Percentiles rank a stretch among this genome's conserved stretches.
Conservation (phyloP, 2,888 invertebrate species). For the Leistus spinibarbis region DNA sequence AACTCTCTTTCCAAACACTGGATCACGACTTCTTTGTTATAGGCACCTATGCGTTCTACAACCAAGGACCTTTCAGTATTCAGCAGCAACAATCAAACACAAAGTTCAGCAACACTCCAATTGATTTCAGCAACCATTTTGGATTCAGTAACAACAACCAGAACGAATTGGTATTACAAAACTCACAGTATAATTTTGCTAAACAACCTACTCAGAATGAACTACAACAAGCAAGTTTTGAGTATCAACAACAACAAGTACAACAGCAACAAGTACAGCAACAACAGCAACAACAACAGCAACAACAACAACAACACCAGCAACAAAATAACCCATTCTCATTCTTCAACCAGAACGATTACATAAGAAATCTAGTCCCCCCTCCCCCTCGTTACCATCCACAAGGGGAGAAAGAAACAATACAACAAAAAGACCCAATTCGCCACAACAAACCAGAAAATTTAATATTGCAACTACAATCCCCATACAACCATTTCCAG, state of each 20-base stretch:
- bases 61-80: slow-evolving; percentile 41
- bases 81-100: slow-evolving; percentile 21
- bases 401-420: slow-evolving; percentile 41
- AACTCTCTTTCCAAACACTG: not conserved
- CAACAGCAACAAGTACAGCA: not conserved
- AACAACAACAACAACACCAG: not conserved
- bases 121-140: slow-evolving; percentile 51
- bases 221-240: slow-evolving; percentile 41
- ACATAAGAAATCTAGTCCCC: slow-evolving; percentile 58
- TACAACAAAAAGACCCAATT: slow-evolving; percentile 43
- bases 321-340: slow-evolving; percentile 44
- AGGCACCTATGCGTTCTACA: slow-evolving; percentile 49
- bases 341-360: slow-evolving; percentile 51
- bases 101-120: slow-evolving; percentile 54
- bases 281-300: not conserved
- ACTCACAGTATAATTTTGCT: slow-evolving; percentile 51
- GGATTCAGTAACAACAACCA: slow-evolving; percentile 27
- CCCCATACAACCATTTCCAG: slow-evolving; percentile 51
- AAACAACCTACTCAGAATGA: slow-evolving; percentile 44
- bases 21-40: too few species aligned
- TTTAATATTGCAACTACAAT: slow-evolving; percentile 49
- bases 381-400: slow-evolving; percentile 58
- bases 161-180: slow-evolving; percentile 34
- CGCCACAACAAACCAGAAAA: slow-evolving; percentile 47
- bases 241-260: not conserved